Percentiles rank a stretch among this genome's conserved stretches.
phyloP scores from a whole-genome alignment of 1,140 invertebrate species.

The Globodera ellingtonae region DNA sequence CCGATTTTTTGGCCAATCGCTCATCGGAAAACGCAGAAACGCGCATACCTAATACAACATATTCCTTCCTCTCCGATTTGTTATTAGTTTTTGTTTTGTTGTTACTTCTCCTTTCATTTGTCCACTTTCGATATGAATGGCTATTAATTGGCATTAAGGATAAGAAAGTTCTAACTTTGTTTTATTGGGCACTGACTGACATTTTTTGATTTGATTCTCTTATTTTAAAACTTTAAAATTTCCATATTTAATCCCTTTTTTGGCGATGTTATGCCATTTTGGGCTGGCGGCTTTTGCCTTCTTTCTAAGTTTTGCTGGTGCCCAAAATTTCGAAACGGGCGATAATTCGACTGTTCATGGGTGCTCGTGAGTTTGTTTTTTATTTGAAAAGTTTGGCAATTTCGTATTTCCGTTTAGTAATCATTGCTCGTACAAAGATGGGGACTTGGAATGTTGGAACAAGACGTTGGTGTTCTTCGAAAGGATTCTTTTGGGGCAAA shows the following conservation, averaged over 20 bases:
- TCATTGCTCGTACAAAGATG: conserved; percentile 50
- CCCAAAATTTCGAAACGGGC: conserved; percentile 56
- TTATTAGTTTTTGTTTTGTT: conserved; percentile 12
- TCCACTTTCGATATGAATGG: no score
- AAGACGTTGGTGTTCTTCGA: conserved; percentile 53
- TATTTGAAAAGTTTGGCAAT: conserved; percentile 20
- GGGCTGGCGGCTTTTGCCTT: conserved; percentile 9
- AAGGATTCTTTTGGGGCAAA: conserved; percentile 48
- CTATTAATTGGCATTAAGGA: no score
- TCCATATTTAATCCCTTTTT: not conserved
- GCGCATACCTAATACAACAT: no score
- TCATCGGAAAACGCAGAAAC: no score
- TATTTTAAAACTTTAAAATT: not conserved
- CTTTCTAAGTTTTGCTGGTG: conserved; percentile 12
- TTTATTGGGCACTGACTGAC: no score
- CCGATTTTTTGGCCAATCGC: no score
- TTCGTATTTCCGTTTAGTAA: conserved; percentile 42
- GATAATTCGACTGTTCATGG: conserved; percentile 53
- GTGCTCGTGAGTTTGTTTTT: conserved; percentile 53
- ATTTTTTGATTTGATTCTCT: not conserved
- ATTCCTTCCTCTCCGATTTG: no score
- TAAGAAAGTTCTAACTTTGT: no score
- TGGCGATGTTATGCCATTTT: not conserved
- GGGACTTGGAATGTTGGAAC: conserved; percentile 48
- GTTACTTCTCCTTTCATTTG: not conserved